These are phyloP conservation scores for Paragorgia papillata DNA, from an alignment of 92 coral and sea anemone genomes.

Conservation along the genomic window DNA sequence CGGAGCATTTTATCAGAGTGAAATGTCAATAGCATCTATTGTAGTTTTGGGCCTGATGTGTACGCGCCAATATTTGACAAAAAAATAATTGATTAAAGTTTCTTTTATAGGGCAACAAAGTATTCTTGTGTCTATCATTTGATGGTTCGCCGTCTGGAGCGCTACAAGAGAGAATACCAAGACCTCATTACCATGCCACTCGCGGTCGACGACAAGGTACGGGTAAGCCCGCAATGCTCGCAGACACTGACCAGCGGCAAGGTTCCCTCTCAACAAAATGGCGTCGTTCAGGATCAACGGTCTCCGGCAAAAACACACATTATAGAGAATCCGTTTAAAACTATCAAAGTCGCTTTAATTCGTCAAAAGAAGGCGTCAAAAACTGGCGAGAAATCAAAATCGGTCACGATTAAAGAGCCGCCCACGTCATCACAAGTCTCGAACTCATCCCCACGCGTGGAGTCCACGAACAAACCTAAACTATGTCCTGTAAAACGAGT, in stretches of 20 bases:
- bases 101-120: conserved; percentile 62
- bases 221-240: not conserved
- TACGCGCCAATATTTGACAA: too few relatives aligned
- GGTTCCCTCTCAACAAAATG: not conserved
- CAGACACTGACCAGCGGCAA: not conserved
- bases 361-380: conserved; percentile 25
- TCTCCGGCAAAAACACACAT: conserved; percentile 29
- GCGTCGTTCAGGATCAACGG: not conserved
- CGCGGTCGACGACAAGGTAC: not conserved
- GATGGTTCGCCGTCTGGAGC: conserved; percentile 60
- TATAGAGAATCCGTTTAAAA: conserved; percentile 31
- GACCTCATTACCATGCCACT: not conserved
- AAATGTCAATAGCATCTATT: too few relatives aligned
- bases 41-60: too few relatives aligned
- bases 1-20: too few relatives aligned
- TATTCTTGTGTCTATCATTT: conserved; percentile 80
- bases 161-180: conserved; percentile 47
- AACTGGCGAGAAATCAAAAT: conserved; percentile 8
- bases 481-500: conserved; percentile 35
- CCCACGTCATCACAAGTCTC: not conserved
- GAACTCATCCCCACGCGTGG: not conserved
- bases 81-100: too few relatives aligned
- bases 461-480: conserved; percentile 16
- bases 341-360: conserved; percentile 36
- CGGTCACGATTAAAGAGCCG: not conserved